Evolutionary conservation across 2,888 invertebrate genomes (phyloP).

Genomic region (Molorchus minor): DNA sequence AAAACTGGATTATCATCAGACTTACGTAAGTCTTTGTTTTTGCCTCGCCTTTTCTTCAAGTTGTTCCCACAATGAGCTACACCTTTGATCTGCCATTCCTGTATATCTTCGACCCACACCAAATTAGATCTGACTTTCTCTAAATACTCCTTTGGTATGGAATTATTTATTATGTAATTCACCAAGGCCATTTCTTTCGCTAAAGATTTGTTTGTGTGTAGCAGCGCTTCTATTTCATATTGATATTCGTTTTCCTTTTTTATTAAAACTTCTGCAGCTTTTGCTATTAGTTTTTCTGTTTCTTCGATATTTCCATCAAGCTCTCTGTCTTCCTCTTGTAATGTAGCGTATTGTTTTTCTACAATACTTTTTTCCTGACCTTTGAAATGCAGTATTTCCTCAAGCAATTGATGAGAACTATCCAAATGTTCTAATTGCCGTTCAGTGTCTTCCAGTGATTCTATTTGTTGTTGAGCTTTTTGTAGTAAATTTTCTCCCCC

Average conservation of each 20-base stretch:
- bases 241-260: conserved; percentile 66
- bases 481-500: conserved; percentile 95
- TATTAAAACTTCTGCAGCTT: conserved; percentile 78
- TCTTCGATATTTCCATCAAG: conserved; percentile 87
- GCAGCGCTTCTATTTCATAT: conserved; percentile 42
- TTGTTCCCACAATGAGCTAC: not conserved
- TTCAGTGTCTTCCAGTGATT: conserved; percentile 84
- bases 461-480: conserved; percentile 93
- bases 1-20: not conserved
- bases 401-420: conserved; percentile 78
- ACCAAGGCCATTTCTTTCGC: conserved; percentile 83
- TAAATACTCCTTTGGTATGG: conserved; percentile 89
- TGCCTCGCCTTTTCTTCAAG: conserved; percentile 3
- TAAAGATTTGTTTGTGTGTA: conserved; percentile 78
- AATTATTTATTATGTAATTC: conserved; percentile 85
- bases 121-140: conserved; percentile 86
- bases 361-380: conserved; percentile 88
- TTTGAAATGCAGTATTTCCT: conserved; percentile 81
- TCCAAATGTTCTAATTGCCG: conserved; percentile 78
- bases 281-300: conserved; percentile 81
- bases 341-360: conserved; percentile 80
- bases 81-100: conserved; percentile 69
- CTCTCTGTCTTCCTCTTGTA: conserved; percentile 92
- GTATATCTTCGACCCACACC: conserved; percentile 95
- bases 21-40: not conserved